These are phyloP conservation scores for Rhegmatorhina hoffmannsi DNA, from an alignment of 2,113 vertebrate species.

Conservation along the genomic window DNA sequence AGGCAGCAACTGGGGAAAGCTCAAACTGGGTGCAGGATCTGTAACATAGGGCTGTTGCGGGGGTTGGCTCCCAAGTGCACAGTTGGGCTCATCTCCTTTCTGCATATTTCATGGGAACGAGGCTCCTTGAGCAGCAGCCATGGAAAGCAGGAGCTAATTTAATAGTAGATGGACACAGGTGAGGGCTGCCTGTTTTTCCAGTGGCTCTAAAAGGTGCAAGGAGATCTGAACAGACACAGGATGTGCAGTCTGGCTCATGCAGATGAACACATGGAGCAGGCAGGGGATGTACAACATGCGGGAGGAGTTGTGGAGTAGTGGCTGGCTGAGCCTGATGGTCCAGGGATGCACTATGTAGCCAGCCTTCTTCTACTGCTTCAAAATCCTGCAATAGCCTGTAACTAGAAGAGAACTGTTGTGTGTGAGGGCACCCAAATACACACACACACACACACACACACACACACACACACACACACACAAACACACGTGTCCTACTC, in stretches of 20 bases:
- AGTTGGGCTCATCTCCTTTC: not conserved
- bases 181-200: not conserved
- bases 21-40: rapidly evolving
- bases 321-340: not conserved
- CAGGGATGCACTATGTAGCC: rapidly evolving
- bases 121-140: not conserved
- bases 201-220: not conserved
- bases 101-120: not conserved
- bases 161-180: not conserved
- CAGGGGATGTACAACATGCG: not conserved
- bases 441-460: not conserved
- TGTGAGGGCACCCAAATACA: slow-evolving; percentile 2
- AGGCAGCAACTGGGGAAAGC: not conserved
- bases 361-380: not conserved
- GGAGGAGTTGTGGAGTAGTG: not conserved
- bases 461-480: not conserved
- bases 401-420: not conserved
- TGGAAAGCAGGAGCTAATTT: not conserved
- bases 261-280: not conserved
- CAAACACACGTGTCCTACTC: slow-evolving; percentile 8
- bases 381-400: not conserved
- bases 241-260: not conserved
- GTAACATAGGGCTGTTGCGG: not conserved
- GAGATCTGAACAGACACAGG: rapidly evolving
- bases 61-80: rapidly evolving